phyloP scores from a whole-genome alignment of 1,140 invertebrate species.

The Campoletis sonorensis region DNA sequence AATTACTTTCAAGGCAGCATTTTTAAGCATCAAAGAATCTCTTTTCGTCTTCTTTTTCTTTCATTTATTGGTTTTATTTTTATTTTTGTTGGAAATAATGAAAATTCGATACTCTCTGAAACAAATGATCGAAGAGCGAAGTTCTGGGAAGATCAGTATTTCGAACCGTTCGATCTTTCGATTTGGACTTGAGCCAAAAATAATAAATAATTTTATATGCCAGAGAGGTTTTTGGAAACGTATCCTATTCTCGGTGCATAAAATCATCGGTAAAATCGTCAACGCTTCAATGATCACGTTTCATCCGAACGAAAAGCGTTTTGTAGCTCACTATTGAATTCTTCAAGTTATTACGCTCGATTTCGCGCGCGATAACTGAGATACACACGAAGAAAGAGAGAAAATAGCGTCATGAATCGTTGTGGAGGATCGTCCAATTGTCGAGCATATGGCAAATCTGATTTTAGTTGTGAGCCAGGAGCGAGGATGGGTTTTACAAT shows the following conservation, averaged over 20 bases:
- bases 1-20: too few relatives aligned
- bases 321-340: slow-evolving; percentile 28
- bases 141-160: slow-evolving; percentile 25
- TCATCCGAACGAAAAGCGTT: neutral
- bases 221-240: neutral
- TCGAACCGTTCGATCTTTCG: neutral
- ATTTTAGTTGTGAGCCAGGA: neutral
- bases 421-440: neutral
- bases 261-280: neutral
- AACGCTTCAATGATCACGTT: slow-evolving; percentile 25
- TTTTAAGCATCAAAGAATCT: too few relatives aligned
- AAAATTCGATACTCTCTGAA: too few relatives aligned
- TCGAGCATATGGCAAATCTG: neutral
- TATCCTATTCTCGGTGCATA: slow-evolving; percentile 1
- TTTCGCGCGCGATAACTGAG: slow-evolving; percentile 28
- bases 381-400: neutral
- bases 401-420: neutral
- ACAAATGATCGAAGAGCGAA: neutral
- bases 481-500: slow-evolving; percentile 21
- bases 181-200: slow-evolving; percentile 16
- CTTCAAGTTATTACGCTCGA: slow-evolving; percentile 37
- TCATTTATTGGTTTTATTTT: too few relatives aligned
- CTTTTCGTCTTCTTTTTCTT: too few relatives aligned
- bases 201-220: neutral
- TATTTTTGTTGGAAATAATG: too few relatives aligned